These are phyloP conservation scores for Stegodyphus dumicola DNA, from an alignment of 1,140 invertebrate species.

Conservation along the genomic window DNA sequence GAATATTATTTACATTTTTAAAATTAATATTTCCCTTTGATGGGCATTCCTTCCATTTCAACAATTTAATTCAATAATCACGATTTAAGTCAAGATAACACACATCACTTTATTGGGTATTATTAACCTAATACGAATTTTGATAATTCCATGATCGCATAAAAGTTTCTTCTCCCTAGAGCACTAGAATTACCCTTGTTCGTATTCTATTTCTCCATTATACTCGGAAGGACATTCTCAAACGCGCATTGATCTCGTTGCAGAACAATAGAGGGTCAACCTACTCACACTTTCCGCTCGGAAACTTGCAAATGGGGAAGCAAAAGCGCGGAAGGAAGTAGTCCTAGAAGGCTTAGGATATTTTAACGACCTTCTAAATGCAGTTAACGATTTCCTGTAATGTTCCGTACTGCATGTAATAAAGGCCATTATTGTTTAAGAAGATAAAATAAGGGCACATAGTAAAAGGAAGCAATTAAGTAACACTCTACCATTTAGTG, in stretches of 20 bases:
- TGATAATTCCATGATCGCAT: no score
- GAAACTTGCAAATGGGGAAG: slow-evolving; percentile 7
- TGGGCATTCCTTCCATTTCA: no score
- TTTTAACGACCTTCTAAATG: slow-evolving; percentile 48
- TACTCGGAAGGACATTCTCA: slow-evolving; percentile 24
- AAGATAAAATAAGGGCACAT: background rate
- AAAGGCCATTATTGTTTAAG: no score
- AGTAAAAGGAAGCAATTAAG: slow-evolving; percentile 21
- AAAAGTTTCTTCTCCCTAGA: no score
- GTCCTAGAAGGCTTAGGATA: slow-evolving; percentile 16
- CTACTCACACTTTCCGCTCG: background rate
- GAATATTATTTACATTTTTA: no score
- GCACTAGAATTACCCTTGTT: no score
- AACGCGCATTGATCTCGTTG: slow-evolving; percentile 35
- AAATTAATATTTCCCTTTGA: no score
- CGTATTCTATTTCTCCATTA: background rate
- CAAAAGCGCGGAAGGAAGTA: slow-evolving; percentile 45
- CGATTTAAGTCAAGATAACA: no score
- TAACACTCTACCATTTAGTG: no score
- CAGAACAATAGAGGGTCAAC: slow-evolving; percentile 27
- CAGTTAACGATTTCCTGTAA: slow-evolving; percentile 49
- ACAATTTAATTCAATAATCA: no score
- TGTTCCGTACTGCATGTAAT: slow-evolving; percentile 1
- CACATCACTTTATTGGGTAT: no score
- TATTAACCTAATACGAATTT: no score